A percentile compares a stretch with the other conserved stretches of the same genome.
These are phyloP conservation scores for Drosophila buzzatii DNA, from an alignment of 2,888 invertebrate genomes.

Conservation along the genomic window DNA sequence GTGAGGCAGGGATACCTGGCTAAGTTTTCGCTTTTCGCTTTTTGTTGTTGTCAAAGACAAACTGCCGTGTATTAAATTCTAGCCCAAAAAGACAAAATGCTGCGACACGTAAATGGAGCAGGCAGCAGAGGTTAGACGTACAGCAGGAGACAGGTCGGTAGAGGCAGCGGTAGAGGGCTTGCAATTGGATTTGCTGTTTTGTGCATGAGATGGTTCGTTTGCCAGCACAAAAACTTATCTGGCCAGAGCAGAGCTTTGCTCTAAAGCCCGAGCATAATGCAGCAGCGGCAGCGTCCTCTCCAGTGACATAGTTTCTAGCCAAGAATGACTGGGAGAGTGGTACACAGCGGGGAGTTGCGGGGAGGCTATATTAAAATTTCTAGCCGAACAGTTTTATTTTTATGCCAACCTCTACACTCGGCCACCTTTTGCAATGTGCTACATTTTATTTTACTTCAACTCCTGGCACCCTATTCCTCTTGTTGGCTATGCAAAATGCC, in stretches of 20 bases:
- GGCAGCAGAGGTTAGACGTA: neutral
- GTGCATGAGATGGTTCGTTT: slow-evolving; percentile 63
- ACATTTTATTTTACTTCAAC: slow-evolving; percentile 56
- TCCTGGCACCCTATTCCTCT: slow-evolving; percentile 6
- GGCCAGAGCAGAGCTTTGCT: slow-evolving; percentile 35
- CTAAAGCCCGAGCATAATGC: slow-evolving; percentile 47
- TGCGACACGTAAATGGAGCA: slow-evolving; percentile 58
- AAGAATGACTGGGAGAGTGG: slow-evolving; percentile 1
- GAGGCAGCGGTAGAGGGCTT: no score
- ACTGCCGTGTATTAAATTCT: slow-evolving; percentile 79
- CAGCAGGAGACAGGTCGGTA: no score
- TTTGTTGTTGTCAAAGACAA: slow-evolving; percentile 70
- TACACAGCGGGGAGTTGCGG: slow-evolving; percentile 7
- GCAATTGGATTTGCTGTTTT: slow-evolving; percentile 69
- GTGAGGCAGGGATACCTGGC: slow-evolving; percentile 37
- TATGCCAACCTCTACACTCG: slow-evolving; percentile 22
- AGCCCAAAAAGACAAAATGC: slow-evolving; percentile 78
- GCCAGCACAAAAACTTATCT: slow-evolving; percentile 55
- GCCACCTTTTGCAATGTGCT: slow-evolving; percentile 30
- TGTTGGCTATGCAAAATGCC: slow-evolving; percentile 39
- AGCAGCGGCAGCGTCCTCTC: slow-evolving; percentile 22
- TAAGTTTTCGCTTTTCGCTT: slow-evolving; percentile 25
- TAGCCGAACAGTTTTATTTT: slow-evolving; percentile 72
- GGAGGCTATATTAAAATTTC: slow-evolving; percentile 75
- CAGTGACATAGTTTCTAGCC: slow-evolving; percentile 67